These are phyloP conservation scores for Pempheris klunzingeri DNA, from an alignment of 2,797 vertebrate species.

Conservation along the genomic window DNA sequence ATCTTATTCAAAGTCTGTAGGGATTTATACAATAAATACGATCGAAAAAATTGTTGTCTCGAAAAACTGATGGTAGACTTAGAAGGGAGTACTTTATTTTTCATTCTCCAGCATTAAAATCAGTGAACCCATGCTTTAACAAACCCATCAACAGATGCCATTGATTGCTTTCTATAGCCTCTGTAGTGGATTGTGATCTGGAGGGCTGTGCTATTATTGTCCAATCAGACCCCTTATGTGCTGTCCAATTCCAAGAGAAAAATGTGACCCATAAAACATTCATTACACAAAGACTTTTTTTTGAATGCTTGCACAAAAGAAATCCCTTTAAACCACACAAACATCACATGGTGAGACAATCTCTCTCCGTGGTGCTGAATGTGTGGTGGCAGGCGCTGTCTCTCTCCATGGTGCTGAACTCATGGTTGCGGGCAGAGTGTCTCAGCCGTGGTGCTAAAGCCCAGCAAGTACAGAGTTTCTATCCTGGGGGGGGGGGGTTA, in stretches of 20 bases:
- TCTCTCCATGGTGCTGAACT: slow-evolving; percentile 7
- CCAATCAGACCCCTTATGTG: slow-evolving; percentile 6
- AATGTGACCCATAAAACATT: slow-evolving; percentile 9
- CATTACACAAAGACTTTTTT: slow-evolving; percentile 17
- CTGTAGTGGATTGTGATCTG: neutral
- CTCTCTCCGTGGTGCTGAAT: neutral
- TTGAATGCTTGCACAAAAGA: neutral
- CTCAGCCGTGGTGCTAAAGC: slow-evolving; percentile 1
- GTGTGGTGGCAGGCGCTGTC: neutral
- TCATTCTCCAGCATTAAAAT: neutral
- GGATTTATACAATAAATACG: neutral
- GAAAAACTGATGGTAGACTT: neutral
- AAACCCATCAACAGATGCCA: neutral
- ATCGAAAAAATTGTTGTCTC: neutral
- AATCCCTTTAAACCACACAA: slow-evolving; percentile 14
- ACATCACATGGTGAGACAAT: neutral
- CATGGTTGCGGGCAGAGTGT: neutral
- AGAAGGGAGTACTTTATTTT: neutral
- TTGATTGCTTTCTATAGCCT: neutral
- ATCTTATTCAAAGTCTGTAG: neutral
- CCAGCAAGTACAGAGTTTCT: too few relatives aligned
- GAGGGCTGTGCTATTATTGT: slow-evolving; percentile 9
- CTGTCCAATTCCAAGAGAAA: neutral
- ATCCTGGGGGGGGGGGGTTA: too few relatives aligned
- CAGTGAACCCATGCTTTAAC: neutral